phyloP scores from a whole-genome alignment of 2,888 invertebrate genomes.

The Anoplius nigerrimus region DNA sequence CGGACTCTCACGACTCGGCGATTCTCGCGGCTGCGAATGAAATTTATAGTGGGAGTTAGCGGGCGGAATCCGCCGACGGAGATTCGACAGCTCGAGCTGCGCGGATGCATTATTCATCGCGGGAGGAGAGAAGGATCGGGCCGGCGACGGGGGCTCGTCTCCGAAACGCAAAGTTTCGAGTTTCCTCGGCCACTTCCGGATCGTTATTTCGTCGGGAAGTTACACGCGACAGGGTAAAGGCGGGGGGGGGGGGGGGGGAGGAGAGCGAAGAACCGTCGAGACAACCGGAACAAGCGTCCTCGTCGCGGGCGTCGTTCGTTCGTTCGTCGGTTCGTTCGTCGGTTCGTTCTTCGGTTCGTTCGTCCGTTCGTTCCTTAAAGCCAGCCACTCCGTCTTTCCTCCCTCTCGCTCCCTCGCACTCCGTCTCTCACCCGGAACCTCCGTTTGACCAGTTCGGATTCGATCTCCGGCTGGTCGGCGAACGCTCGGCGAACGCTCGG shows the following conservation, averaged over 20 bases:
- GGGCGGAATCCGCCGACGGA: not conserved
- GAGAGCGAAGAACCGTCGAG: slow-evolving; percentile 24
- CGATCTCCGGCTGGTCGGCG: slow-evolving; percentile 57
- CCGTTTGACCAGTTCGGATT: slow-evolving; percentile 61
- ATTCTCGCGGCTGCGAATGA: too few species aligned
- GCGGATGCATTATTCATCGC: slow-evolving; percentile 52
- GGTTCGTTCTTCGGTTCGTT: slow-evolving; percentile 36
- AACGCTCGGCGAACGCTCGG: slow-evolving; percentile 37
- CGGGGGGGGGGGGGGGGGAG: slow-evolving; percentile 38
- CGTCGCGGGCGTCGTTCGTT: not conserved
- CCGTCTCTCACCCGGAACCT: slow-evolving; percentile 63
- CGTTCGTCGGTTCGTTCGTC: slow-evolving; percentile 16
- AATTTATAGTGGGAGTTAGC: not conserved
- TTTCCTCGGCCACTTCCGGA: slow-evolving; percentile 32
- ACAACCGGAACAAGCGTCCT: slow-evolving; percentile 46
- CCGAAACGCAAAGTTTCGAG: slow-evolving; percentile 40
- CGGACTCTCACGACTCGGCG: too few species aligned
- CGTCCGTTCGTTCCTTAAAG: slow-evolving; percentile 54
- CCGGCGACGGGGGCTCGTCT: slow-evolving; percentile 41
- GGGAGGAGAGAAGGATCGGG: not conserved
- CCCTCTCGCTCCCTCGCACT: slow-evolving; percentile 45
- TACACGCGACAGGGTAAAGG: not conserved
- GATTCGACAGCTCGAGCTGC: slow-evolving; percentile 7
- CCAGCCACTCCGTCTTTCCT: slow-evolving; percentile 33
- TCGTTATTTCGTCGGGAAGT: slow-evolving; percentile 36